A percentile compares a stretch with the other conserved stretches of the same genome.
These are phyloP conservation scores for Melanerpes aurifrons DNA, from an alignment of 2,113 vertebrate genomes.

Conservation along the genomic window DNA sequence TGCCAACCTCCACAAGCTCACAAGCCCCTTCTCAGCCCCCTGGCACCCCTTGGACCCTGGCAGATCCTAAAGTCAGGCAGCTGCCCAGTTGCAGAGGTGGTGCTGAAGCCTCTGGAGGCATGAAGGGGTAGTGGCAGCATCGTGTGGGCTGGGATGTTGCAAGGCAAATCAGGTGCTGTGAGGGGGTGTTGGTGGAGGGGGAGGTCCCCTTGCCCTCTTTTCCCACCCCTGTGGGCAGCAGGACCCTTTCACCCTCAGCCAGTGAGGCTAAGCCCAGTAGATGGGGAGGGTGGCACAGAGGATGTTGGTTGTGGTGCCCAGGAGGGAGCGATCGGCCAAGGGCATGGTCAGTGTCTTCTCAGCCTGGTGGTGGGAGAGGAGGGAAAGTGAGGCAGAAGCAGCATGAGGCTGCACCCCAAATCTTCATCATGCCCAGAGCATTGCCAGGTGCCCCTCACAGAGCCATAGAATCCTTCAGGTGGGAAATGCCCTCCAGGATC, in stretches of 20 bases:
- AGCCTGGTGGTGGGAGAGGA: not conserved
- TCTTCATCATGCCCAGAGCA: not conserved
- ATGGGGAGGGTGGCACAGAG: constrained; percentile 72
- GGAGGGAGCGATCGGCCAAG: constrained; percentile 27
- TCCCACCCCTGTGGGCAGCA: not conserved
- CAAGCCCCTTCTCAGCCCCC: too few relatives aligned
- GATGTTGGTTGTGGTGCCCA: constrained; percentile 69
- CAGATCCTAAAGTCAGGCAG: not conserved
- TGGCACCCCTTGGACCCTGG: rapidly evolving
- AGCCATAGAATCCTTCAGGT: too few relatives aligned
- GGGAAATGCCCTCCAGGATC: too few relatives aligned
- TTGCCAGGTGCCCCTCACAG: too few relatives aligned
- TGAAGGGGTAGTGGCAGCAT: not conserved
- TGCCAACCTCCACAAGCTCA: too few relatives aligned
- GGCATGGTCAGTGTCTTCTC: not conserved
- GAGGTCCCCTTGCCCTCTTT: not conserved
- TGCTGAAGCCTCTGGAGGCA: not conserved
- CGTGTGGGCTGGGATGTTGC: not conserved
- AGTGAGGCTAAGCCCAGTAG: constrained; percentile 59
- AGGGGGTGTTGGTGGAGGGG: not conserved
- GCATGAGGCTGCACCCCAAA: rapidly evolving
- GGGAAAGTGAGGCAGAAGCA: not conserved
- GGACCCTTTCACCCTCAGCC: not conserved
- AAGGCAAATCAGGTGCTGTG: not conserved
- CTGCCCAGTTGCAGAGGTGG: not conserved